A percentile compares a stretch with the other conserved stretches of the same genome.
Evolutionary conservation across 1,140 invertebrate genomes (phyloP).

Genomic region (Callitettix versicolor): DNA sequence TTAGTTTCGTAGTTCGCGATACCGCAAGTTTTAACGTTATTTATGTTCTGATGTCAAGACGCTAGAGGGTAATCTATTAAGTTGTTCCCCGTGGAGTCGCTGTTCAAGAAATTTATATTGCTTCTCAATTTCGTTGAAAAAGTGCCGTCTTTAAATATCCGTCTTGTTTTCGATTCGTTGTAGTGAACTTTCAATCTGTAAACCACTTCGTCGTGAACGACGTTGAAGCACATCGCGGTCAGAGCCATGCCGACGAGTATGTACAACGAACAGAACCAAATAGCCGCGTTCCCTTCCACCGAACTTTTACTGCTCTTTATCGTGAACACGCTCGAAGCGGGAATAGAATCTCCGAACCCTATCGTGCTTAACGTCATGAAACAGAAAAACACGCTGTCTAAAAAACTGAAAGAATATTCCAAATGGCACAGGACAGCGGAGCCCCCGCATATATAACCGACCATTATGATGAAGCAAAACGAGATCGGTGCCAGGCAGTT

Average conservation of each 20-base stretch:
- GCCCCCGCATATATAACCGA: slow-evolving; percentile 76
- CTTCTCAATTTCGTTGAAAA: slow-evolving; percentile 5
- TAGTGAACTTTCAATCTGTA: slow-evolving; percentile 55
- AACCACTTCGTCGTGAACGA: slow-evolving; percentile 87
- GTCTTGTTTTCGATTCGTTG: neutral
- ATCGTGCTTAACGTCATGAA: slow-evolving; percentile 90
- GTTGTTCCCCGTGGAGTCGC: neutral
- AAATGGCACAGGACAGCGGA: slow-evolving; percentile 77
- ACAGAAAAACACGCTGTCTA: slow-evolving; percentile 90
- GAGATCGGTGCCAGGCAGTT: slow-evolving; percentile 65
- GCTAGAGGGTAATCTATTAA: slow-evolving; percentile 1
- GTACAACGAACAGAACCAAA: slow-evolving; percentile 90
- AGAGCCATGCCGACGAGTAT: slow-evolving; percentile 90
- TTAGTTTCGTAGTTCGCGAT: too few relatives aligned
- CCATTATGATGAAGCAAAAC: slow-evolving; percentile 65
- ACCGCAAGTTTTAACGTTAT: too few relatives aligned
- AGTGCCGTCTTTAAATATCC: neutral
- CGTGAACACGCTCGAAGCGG: slow-evolving; percentile 41
- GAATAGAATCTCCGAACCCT: slow-evolving; percentile 82
- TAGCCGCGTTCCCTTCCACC: slow-evolving; percentile 45
- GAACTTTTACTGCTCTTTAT: slow-evolving; percentile 12
- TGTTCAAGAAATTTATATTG: slow-evolving; percentile 4
- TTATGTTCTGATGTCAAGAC: neutral
- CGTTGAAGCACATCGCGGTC: slow-evolving; percentile 96
- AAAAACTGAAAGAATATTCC: slow-evolving; percentile 54